These are phyloP conservation scores for Caenorhabditis sp. DNA, from an alignment of 2,888 invertebrate species.

Conservation along the genomic window DNA sequence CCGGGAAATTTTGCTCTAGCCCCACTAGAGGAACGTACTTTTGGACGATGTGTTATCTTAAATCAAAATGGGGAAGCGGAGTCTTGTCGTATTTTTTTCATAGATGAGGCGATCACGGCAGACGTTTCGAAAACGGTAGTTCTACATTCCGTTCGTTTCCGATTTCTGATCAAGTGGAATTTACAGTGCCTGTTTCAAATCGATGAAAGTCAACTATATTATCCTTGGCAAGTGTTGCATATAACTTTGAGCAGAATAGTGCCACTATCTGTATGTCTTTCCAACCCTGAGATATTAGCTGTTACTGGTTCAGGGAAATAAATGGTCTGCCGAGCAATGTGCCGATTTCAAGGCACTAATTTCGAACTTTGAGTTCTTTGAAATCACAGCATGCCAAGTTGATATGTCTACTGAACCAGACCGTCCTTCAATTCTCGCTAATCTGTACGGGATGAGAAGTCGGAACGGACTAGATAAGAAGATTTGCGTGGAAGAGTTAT, in stretches of 20 bases:
- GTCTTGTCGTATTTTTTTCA: conserved; percentile 29
- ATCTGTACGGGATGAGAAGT: conserved; percentile 27
- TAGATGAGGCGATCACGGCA: conserved; percentile 17
- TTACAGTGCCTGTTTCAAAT: conserved; percentile 46
- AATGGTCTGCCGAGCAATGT: conserved; percentile 12
- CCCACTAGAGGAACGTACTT: conserved; percentile 52
- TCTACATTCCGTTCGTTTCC: background rate
- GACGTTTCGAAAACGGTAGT: conserved; percentile 14
- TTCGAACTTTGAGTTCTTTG: conserved; percentile 3
- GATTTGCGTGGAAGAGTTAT: conserved; percentile 26
- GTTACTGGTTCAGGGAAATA: conserved; percentile 4
- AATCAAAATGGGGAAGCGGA: conserved; percentile 9
- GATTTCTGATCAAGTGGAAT: background rate
- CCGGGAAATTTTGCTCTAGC: conserved; percentile 51
- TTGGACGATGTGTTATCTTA: conserved; percentile 55
- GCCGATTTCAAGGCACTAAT: background rate
- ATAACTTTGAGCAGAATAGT: conserved; percentile 21
- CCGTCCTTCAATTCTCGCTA: conserved; percentile 26
- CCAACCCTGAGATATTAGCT: no score
- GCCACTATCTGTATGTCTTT: conserved; percentile 8
- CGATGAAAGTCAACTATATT: background rate
- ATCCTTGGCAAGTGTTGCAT: conserved; percentile 55
- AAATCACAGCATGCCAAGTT: conserved; percentile 25
- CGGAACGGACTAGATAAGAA: background rate
- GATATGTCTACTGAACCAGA: background rate